phyloP scores from a whole-genome alignment of 2,888 invertebrate species.

The Taphrorychus bicolor region DNA sequence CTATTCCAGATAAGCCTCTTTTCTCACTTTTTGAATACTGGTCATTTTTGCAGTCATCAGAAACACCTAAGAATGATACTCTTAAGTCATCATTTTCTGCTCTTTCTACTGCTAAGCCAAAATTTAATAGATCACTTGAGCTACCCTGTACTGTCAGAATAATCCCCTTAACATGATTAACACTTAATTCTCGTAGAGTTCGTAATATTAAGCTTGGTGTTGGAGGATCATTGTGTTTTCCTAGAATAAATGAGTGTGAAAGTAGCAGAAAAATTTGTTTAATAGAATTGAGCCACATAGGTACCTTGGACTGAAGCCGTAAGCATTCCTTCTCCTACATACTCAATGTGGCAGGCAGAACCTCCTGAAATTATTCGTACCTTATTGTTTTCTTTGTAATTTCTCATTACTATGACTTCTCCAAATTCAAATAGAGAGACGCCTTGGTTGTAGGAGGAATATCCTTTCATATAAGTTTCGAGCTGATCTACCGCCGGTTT shows the following conservation, averaged over 20 bases:
- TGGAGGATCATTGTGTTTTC: constrained; percentile 52
- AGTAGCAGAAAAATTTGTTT: background rate
- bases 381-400: constrained; percentile 53
- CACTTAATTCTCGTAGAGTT: constrained; percentile 54
- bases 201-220: constrained; percentile 51
- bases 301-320: constrained; percentile 76
- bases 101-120: constrained; percentile 81
- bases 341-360: constrained; percentile 60
- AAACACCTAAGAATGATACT: constrained; percentile 67
- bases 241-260: constrained; percentile 47
- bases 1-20: constrained; percentile 64
- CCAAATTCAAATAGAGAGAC: constrained; percentile 54
- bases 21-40: constrained; percentile 43
- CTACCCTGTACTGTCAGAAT: constrained; percentile 78
- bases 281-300: background rate
- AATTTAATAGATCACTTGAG: constrained; percentile 80
- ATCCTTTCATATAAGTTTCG: constrained; percentile 23
- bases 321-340: constrained; percentile 80
- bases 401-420: constrained; percentile 53
- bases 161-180: constrained; percentile 65
- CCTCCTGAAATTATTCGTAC: constrained; percentile 77
- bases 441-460: constrained; percentile 48
- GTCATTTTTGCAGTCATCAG: constrained; percentile 70
- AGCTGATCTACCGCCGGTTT: background rate
- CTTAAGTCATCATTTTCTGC: constrained; percentile 67